Conservation (phyloP, 2,113 vertebrate species). For the Morone chrysops region DNA sequence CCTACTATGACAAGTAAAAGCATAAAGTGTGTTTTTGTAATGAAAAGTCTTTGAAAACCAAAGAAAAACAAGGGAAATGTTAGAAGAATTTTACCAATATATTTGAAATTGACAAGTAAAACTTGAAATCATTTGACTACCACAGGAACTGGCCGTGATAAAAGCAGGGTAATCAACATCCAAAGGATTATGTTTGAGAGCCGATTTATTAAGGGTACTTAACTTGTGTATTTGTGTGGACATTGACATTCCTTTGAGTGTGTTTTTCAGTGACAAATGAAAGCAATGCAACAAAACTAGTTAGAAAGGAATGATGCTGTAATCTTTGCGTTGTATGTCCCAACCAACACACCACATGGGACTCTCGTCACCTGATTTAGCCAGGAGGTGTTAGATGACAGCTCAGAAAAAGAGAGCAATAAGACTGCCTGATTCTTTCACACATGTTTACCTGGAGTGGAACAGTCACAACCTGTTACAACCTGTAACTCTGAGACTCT, state of each 20-base stretch:
- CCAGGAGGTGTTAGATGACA: constrained; percentile 15
- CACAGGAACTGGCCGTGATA: too few relatives aligned
- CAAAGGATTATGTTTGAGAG: too few relatives aligned
- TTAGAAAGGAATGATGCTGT: background rate
- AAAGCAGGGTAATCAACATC: too few relatives aligned
- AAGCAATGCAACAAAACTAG: constrained; percentile 14
- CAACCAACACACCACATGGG: background rate
- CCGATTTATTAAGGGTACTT: background rate
- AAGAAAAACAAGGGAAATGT: too few relatives aligned
- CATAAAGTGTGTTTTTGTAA: too few relatives aligned
- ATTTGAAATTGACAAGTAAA: too few relatives aligned
- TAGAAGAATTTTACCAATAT: too few relatives aligned
- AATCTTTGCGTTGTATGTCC: background rate
- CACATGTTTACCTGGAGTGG: background rate
- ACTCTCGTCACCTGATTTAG: constrained; percentile 7
- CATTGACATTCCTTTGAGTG: background rate
- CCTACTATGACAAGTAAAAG: background rate
- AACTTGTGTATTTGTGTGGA: background rate
- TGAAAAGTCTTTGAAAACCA: background rate
- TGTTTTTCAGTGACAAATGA: background rate
- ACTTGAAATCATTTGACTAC: too few relatives aligned
- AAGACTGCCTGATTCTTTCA: background rate
- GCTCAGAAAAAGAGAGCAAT: background rate
- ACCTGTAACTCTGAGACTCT: background rate
- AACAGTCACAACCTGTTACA: constrained; percentile 20